A percentile compares a stretch with the other conserved stretches of the same genome.
Conservation (phyloP, 1,140 invertebrate species). For the Drosophila eugracilis region DNA sequence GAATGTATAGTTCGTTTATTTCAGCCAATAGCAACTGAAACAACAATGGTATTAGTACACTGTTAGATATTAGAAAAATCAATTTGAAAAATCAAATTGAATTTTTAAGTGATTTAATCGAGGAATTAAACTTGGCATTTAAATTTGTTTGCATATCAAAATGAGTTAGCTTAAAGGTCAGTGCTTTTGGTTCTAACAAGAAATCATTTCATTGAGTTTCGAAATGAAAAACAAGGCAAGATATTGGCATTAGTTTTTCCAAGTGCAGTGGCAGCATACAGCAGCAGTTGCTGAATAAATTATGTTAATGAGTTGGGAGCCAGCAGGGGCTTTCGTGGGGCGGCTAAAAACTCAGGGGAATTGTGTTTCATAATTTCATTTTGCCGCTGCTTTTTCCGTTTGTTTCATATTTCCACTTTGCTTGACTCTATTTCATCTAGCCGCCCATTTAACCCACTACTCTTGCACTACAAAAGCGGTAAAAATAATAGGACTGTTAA, state of each 20-base stretch:
- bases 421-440: neutral
- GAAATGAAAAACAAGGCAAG: neutral
- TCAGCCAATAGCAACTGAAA: conserved; percentile 9
- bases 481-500: neutral
- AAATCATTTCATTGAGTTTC: neutral
- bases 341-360: conserved; percentile 9
- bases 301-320: conserved; percentile 3
- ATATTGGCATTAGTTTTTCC: neutral
- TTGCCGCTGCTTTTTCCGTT: neutral
- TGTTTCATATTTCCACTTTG: conserved; percentile 3
- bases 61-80: neutral
- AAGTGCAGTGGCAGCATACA: conserved; percentile 3
- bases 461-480: neutral
- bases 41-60: conserved; percentile 15
- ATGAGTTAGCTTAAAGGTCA: conserved; percentile 4
- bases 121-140: conserved; percentile 13
- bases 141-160: conserved; percentile 12
- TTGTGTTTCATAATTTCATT: conserved; percentile 23
- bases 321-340: neutral
- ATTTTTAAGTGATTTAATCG: no score
- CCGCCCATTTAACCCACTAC: neutral
- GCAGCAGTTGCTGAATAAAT: conserved; percentile 13
- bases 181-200: neutral
- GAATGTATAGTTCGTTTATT: conserved; percentile 2
- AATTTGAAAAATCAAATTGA: no score